Evolutionary conservation across 2,797 vertebrate species (phyloP).

Genomic region (Smutsia gigantea): DNA sequence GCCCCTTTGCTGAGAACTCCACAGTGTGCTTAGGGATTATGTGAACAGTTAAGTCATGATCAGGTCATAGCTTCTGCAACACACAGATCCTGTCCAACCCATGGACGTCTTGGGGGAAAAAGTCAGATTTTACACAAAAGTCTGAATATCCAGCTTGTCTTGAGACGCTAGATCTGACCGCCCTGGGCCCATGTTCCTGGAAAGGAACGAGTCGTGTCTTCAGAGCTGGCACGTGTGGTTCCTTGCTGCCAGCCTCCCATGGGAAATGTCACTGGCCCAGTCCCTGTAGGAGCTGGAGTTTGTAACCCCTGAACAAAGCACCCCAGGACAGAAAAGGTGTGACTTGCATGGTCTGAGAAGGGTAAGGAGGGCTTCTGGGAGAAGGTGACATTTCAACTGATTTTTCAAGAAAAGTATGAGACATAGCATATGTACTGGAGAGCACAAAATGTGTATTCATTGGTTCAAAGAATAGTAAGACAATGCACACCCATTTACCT

Average conservation of each 20-base stretch:
- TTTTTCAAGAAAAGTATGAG: background rate
- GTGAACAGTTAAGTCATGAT: background rate
- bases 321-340: background rate
- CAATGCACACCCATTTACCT: background rate
- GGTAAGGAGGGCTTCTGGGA: background rate
- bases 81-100: background rate
- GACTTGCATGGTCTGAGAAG: background rate
- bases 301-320: background rate
- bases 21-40: fast-evolving
- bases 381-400: background rate
- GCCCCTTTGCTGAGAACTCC: background rate
- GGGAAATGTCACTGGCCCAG: background rate
- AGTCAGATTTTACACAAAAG: background rate
- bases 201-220: background rate
- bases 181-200: background rate
- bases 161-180: background rate
- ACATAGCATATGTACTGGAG: background rate
- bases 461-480: background rate
- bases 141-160: background rate
- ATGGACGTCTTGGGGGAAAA: fast-evolving
- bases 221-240: background rate
- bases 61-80: background rate
- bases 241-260: background rate
- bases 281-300: background rate
- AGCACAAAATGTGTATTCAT: background rate